Base-by-base conservation (phyloP, 2,888 invertebrate genomes). In the Cantharis rufa region DNA sequence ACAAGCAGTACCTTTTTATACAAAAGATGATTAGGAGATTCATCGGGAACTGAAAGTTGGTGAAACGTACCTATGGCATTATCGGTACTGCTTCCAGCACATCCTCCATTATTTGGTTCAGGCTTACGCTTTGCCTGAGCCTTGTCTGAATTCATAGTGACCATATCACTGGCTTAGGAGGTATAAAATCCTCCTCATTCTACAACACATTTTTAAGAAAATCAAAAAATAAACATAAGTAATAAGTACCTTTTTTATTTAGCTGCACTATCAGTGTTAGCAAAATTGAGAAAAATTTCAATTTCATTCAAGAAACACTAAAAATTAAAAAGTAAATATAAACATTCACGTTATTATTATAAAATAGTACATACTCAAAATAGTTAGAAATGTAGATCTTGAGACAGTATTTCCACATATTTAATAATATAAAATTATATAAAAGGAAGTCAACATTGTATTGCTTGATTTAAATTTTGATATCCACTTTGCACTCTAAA, bases 1-100 rank as follows among this genome's bases (percentile, higher is more conserved):
- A 63, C 15, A 13, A 63, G 16, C 13, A 5, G 81, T 87, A 95
- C 96, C 93, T 96, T 96, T 87, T 94, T 95, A 86, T 96, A 97
- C 28, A 97, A 94, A 81, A 96, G 91, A 86, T 95, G 94, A 88
- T 97, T 96, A 11, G 96, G 96, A 0, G 95, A 94, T 87, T 96
- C 95, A 85, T 95, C 95, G 0, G 86, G 80, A 75, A 84, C 82
- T 61, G 84, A 81, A 75, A 85, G 81, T 74, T 81, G 84, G 78
- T 80, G 85, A 82, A 84, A 79, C 72, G 84, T 75, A 82, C 84
- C 79, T 80, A 82, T 81, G 66, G 84, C 69, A 77, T 86, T 85
- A 78, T 88, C 88, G 81, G 86, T 85, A 81, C 84, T 86, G 73
- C 84, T 83, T 80, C 85, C 86, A 79, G 85, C 86, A 82, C 86